Conservation (phyloP, 2,888 invertebrate species). For the Ramazzottius varieornatus region DNA sequence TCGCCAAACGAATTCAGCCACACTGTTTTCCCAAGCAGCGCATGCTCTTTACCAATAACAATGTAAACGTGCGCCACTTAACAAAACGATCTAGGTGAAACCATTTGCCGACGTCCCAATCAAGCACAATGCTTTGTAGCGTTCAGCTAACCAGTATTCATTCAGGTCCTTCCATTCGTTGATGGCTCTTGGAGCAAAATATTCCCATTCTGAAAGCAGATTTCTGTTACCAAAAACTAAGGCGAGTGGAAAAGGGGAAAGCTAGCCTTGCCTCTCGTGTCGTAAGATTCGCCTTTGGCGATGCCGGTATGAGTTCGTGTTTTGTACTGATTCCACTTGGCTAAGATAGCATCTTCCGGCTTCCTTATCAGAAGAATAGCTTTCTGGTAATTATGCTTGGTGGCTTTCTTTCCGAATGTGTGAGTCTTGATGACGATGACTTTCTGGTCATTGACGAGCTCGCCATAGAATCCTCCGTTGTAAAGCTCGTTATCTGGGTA, state of each 20-base stretch:
- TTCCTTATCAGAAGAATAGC: background rate
- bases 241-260: too few species aligned
- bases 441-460: background rate
- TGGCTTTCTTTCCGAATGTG: background rate
- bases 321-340: conserved; percentile 1
- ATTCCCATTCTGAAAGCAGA: background rate
- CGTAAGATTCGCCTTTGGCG: background rate
- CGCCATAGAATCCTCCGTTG: background rate
- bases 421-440: background rate
- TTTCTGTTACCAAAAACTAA: too few species aligned
- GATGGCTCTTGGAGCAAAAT: background rate
- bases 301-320: background rate
- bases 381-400: background rate
- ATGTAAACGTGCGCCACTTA: too few species aligned
- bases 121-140: too few species aligned
- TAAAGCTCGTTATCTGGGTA: background rate
- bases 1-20: too few species aligned
- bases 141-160: conserved; percentile 2
- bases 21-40: too few species aligned
- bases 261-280: background rate
- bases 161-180: background rate
- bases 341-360: background rate
- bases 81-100: too few species aligned
- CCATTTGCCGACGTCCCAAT: too few species aligned
- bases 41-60: too few species aligned